Conservation (phyloP, 2,888 invertebrate genomes). For the Notocelia uddmanniana region DNA sequence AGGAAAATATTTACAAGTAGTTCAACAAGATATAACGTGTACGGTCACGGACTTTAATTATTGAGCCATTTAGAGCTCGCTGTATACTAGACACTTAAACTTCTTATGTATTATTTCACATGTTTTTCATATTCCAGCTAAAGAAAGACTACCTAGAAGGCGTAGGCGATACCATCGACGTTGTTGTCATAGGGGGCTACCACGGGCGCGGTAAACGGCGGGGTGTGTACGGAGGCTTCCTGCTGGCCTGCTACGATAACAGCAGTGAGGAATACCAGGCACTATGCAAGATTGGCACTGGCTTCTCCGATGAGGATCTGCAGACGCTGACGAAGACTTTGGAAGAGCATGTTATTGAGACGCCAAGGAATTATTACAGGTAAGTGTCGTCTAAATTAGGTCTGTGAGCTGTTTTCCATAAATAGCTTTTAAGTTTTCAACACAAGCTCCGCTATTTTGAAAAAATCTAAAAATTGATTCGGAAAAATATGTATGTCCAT, state of each 20-base stretch:
- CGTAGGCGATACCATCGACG: slow-evolving; percentile 97
- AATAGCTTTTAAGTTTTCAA: no score
- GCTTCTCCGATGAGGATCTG: slow-evolving; percentile 97
- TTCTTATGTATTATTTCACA: no score
- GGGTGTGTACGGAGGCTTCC: slow-evolving; percentile 97
- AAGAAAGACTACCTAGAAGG: slow-evolving; percentile 99
- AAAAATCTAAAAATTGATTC: no score
- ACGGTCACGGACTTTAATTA: no score
- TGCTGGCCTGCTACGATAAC: slow-evolving; percentile 96
- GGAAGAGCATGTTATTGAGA: slow-evolving; percentile 90
- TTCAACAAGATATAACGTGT: no score
- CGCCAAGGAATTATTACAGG: slow-evolving; percentile 92
- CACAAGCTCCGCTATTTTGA: no score
- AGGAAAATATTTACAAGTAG: no score
- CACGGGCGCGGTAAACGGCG: slow-evolving; percentile 96
- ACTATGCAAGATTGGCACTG: slow-evolving; percentile 92
- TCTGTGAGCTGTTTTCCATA: no score
- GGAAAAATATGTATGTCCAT: no score
- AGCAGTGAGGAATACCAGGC: slow-evolving; percentile 95
- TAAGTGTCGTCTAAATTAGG: no score
- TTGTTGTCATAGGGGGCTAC: slow-evolving; percentile 98
- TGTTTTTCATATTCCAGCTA: slow-evolving; percentile 72
- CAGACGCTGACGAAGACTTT: slow-evolving; percentile 91
- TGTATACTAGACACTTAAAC: no score
- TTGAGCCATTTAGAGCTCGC: no score